Evolutionary conservation across 1,140 invertebrate species (phyloP).

Genomic region (Ceratina australensis): DNA sequence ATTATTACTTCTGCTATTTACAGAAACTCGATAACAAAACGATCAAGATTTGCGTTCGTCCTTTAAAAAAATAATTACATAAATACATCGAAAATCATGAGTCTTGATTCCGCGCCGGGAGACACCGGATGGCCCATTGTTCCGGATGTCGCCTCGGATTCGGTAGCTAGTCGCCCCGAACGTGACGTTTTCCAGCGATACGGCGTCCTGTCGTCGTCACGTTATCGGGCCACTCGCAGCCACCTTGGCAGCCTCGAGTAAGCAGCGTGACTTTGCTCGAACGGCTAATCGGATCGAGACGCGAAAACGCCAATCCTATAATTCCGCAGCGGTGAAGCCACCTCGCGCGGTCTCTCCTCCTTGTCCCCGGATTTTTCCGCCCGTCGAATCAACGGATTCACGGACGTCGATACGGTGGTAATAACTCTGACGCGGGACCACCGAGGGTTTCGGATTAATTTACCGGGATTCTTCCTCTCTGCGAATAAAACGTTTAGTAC

Average conservation of each 20-base stretch:
- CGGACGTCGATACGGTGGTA: background rate
- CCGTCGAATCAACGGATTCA: background rate
- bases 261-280: constrained; percentile 52
- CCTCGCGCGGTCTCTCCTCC: background rate
- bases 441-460: too few species aligned
- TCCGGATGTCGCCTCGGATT: constrained; percentile 35
- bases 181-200: constrained; percentile 39
- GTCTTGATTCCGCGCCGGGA: background rate
- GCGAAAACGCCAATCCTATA: constrained; percentile 50
- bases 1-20: too few species aligned
- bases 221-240: constrained; percentile 58
- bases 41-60: background rate
- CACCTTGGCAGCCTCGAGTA: constrained; percentile 55
- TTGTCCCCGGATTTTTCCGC: background rate
- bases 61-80: constrained; percentile 9
- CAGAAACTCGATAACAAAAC: too few species aligned
- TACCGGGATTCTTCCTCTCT: too few species aligned
- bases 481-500: too few species aligned
- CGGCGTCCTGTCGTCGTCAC: constrained; percentile 31
- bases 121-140: constrained; percentile 26
- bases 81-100: background rate
- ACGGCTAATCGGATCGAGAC: constrained; percentile 58
- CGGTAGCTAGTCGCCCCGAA: constrained; percentile 7
- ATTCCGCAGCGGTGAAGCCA: constrained; percentile 15
- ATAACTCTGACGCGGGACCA: too few species aligned